Percentiles rank a stretch among this genome's conserved stretches.
These are phyloP conservation scores for Cynaeus angustus DNA, from an alignment of 2,888 invertebrate genomes.

Conservation along the genomic window DNA sequence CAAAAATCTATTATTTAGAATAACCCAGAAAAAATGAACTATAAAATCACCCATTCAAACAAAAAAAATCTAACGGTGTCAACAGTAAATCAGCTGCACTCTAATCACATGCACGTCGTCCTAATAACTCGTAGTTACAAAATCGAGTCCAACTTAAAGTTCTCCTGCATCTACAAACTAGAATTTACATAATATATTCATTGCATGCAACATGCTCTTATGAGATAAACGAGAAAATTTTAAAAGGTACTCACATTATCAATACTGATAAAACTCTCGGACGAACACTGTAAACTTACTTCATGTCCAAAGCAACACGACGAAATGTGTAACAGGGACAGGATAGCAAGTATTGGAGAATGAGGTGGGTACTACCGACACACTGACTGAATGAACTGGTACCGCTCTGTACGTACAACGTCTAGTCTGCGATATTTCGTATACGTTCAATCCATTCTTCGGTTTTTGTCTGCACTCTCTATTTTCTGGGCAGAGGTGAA, in stretches of 20 bases:
- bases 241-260: slow-evolving; percentile 25
- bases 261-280: slow-evolving; percentile 14
- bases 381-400: slow-evolving; percentile 69
- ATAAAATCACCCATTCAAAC: neutral
- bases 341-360: slow-evolving; percentile 49
- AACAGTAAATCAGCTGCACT: neutral
- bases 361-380: slow-evolving; percentile 65
- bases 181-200: slow-evolving; percentile 17
- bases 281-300: slow-evolving; percentile 20
- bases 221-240: slow-evolving; percentile 7
- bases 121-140: neutral
- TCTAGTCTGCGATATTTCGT: slow-evolving; percentile 43
- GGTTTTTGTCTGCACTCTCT: slow-evolving; percentile 36
- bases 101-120: neutral
- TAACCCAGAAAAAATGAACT: neutral
- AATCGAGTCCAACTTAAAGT: too few relatives aligned
- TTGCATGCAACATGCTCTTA: neutral
- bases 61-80: neutral
- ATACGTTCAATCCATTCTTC: slow-evolving; percentile 39
- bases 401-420: slow-evolving; percentile 36
- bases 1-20: slow-evolving; percentile 2
- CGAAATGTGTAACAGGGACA: slow-evolving; percentile 47
- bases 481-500: slow-evolving; percentile 44
- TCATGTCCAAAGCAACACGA: slow-evolving; percentile 41
- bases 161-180: neutral